phyloP scores from a whole-genome alignment of 2,113 vertebrate genomes.

The Etheostoma spectabile region DNA sequence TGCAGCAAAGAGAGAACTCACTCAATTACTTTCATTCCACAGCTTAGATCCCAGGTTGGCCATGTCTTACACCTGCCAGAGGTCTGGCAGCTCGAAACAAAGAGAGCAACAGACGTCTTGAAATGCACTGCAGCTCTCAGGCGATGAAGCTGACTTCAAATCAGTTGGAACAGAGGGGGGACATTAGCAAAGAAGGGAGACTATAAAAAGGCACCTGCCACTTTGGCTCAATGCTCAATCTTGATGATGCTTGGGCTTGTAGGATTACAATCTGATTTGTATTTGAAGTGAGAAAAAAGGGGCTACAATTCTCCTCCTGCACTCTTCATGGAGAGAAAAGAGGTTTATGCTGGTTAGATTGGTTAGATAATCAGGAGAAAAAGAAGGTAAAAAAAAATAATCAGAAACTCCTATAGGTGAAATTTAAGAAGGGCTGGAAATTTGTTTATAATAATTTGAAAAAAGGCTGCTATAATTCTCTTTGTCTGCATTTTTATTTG shows the following conservation, averaged over 20 bases:
- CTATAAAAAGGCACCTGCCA: constrained; percentile 69
- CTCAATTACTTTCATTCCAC: constrained; percentile 60
- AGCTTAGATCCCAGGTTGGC: constrained; percentile 50
- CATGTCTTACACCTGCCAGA: constrained; percentile 58
- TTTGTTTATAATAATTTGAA: constrained; percentile 14
- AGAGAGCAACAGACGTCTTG: constrained; percentile 56
- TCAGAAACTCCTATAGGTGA: constrained; percentile 37
- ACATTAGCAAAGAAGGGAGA: constrained; percentile 58
- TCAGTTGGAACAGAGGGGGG: constrained; percentile 58
- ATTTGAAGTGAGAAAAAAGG: constrained; percentile 60
- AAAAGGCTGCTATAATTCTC: constrained; percentile 5
- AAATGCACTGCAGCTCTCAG: constrained; percentile 54
- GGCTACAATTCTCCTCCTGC: constrained; percentile 13
- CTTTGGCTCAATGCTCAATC: constrained; percentile 52
- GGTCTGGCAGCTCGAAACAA: constrained; percentile 36
- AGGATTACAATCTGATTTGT: constrained; percentile 64
- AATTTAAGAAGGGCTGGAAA: constrained; percentile 43
- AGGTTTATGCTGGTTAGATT: constrained; percentile 19
- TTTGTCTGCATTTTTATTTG: constrained; percentile 1
- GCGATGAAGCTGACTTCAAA: constrained; percentile 58
- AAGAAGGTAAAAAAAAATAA: constrained; percentile 27
- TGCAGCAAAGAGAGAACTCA: constrained; percentile 44
- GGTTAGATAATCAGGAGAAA: constrained; percentile 27
- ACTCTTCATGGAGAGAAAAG: constrained; percentile 51
- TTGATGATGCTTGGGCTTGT: constrained; percentile 31